phyloP scores from a whole-genome alignment of 2,888 invertebrate genomes.

The Eledona agricola region DNA sequence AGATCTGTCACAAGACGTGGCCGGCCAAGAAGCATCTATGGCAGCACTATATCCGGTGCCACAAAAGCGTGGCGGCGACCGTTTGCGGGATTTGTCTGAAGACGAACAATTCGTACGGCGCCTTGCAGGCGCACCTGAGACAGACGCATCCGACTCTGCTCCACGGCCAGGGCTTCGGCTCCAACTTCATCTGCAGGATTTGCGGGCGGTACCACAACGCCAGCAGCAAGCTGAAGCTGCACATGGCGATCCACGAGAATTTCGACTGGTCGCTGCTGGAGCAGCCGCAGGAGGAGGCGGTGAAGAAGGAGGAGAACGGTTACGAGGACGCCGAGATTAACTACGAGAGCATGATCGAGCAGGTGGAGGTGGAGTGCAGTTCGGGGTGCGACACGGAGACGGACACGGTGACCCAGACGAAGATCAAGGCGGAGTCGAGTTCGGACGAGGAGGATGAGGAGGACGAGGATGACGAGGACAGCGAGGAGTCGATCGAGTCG shows the following conservation, averaged over 20 bases:
- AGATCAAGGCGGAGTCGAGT: slow-evolving; percentile 28
- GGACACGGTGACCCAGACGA: slow-evolving; percentile 17
- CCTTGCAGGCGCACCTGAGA: slow-evolving; percentile 58
- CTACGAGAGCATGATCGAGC: slow-evolving; percentile 58
- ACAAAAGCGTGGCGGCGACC: slow-evolving; percentile 67
- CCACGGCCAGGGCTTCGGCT: slow-evolving; percentile 65
- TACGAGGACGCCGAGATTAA: slow-evolving; percentile 49
- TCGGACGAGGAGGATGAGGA: slow-evolving; percentile 27
- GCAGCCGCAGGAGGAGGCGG: slow-evolving; percentile 36
- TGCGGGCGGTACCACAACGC: slow-evolving; percentile 67
- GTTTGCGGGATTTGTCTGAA: slow-evolving; percentile 70
- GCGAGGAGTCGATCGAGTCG: slow-evolving; percentile 41
- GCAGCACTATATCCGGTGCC: slow-evolving; percentile 69
- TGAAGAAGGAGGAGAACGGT: slow-evolving; percentile 37
- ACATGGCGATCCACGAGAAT: slow-evolving; percentile 68
- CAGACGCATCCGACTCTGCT: slow-evolving; percentile 64
- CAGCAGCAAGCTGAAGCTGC: slow-evolving; percentile 65
- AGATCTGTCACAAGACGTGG: slow-evolving; percentile 70
- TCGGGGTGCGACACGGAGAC: slow-evolving; percentile 38
- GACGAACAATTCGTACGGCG: slow-evolving; percentile 64
- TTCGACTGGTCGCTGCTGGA: slow-evolving; percentile 57
- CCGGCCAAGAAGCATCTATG: slow-evolving; percentile 70
- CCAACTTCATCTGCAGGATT: slow-evolving; percentile 67
- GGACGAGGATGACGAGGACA: slow-evolving; percentile 38
- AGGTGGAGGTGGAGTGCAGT: slow-evolving; percentile 52